Evolutionary conservation across 2,113 vertebrate species (phyloP).

Genomic region (Saimiri boliviensis): DNA sequence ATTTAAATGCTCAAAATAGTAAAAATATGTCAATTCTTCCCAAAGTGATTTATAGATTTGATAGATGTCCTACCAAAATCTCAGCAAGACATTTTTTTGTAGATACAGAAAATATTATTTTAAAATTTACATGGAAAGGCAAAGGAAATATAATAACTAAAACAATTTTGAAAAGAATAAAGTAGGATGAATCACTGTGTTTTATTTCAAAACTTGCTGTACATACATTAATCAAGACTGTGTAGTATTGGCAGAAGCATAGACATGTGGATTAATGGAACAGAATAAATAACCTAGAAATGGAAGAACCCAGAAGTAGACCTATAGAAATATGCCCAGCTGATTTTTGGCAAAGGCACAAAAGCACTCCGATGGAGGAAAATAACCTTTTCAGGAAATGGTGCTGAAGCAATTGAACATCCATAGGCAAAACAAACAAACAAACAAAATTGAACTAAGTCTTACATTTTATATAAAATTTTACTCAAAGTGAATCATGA

Average conservation of each 20-base stretch:
- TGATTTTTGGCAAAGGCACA: not conserved
- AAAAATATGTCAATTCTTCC: not conserved
- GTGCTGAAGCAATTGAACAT: not conserved
- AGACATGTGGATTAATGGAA: not conserved
- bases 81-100: not conserved
- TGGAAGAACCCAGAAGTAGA: not conserved
- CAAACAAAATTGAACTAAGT: not conserved
- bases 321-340: not conserved
- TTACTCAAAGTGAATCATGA: not conserved
- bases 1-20: not conserved
- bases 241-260: not conserved
- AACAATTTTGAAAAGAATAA: not conserved
- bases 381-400: not conserved
- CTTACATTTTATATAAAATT: not conserved
- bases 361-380: not conserved
- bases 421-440: not conserved
- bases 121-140: not conserved
- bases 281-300: not conserved
- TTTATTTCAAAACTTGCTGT: not conserved
- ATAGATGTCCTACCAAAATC: not conserved
- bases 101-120: not conserved
- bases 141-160: not conserved
- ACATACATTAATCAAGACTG: not conserved
- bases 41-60: not conserved
- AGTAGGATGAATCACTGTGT: not conserved